Conservation (phyloP, 2,797 vertebrate genomes). For the Chaenodraco wilsoni region DNA sequence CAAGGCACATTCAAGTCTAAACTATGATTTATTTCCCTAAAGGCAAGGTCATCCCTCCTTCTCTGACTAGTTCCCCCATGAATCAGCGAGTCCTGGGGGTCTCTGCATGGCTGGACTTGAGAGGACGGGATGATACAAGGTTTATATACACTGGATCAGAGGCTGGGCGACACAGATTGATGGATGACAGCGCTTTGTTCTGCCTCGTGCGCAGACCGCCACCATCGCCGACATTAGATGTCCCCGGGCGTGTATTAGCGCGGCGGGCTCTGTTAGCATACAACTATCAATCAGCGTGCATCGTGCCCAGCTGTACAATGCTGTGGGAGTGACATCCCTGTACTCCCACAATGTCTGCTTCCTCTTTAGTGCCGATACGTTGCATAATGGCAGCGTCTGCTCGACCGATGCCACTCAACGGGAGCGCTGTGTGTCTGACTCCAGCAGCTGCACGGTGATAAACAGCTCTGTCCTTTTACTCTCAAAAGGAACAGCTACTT, state of each 20-base stretch:
- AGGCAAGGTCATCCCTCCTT: conserved; percentile 61
- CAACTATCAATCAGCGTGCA: conserved; percentile 71
- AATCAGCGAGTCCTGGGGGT: conserved; percentile 45
- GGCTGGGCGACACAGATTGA: conserved; percentile 57
- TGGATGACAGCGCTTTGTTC: conserved; percentile 71
- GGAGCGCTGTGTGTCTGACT: conserved; percentile 33
- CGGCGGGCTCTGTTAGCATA: conserved; percentile 47
- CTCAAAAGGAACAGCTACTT: conserved; percentile 33
- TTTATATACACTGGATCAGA: conserved; percentile 62
- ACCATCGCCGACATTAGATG: conserved; percentile 45
- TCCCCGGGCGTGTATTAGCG: conserved; percentile 59
- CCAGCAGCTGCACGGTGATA: conserved; percentile 31
- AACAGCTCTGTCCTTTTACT: conserved; percentile 24
- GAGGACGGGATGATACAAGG: conserved; percentile 58
- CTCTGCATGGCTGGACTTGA: conserved; percentile 40
- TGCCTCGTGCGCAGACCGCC: conserved; percentile 35
- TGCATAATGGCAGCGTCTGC: conserved; percentile 55
- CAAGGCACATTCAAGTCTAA: conserved; percentile 29
- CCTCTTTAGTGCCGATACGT: conserved; percentile 43
- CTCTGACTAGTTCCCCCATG: conserved; percentile 45
- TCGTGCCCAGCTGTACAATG: conserved; percentile 29
- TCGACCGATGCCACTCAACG: conserved; percentile 53
- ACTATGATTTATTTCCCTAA: conserved; percentile 43
- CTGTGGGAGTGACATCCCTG: conserved; percentile 54
- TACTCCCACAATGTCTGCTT: conserved; percentile 56